phyloP scores from a whole-genome alignment of 2,113 vertebrate species.

The Rhadina sibilatrix region DNA sequence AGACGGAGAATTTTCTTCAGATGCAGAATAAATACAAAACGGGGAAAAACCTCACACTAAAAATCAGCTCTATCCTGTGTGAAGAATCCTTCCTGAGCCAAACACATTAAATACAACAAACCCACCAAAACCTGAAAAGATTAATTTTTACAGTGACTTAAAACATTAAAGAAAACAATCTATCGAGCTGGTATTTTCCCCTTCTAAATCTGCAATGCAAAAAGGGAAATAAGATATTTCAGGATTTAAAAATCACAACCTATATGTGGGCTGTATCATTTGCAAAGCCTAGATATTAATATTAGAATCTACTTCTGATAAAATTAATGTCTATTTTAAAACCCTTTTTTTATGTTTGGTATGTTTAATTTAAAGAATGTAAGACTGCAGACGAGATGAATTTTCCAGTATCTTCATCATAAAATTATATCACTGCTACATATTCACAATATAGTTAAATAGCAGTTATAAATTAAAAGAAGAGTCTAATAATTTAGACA shows the following conservation, averaged over 20 bases:
- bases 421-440: background rate
- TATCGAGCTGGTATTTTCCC: background rate
- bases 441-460: constrained; percentile 30
- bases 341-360: background rate
- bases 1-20: background rate
- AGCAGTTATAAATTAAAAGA: constrained; percentile 39
- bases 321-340: constrained; percentile 10
- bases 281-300: constrained; percentile 22
- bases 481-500: constrained; percentile 12
- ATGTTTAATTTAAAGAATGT: constrained; percentile 16
- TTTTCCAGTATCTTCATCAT: constrained; percentile 34
- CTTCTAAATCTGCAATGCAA: background rate
- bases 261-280: background rate
- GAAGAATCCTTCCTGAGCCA: background rate
- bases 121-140: background rate
- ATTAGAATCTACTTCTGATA: background rate
- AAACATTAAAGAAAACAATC: background rate
- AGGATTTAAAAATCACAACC: background rate
- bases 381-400: background rate
- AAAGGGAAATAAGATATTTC: background rate
- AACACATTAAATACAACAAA: background rate
- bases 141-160: background rate
- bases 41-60: fast-evolving
- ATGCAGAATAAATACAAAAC: background rate
- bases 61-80: background rate